Conservation (phyloP, 2,797 vertebrate genomes). For the Muscicapa comitata region DNA sequence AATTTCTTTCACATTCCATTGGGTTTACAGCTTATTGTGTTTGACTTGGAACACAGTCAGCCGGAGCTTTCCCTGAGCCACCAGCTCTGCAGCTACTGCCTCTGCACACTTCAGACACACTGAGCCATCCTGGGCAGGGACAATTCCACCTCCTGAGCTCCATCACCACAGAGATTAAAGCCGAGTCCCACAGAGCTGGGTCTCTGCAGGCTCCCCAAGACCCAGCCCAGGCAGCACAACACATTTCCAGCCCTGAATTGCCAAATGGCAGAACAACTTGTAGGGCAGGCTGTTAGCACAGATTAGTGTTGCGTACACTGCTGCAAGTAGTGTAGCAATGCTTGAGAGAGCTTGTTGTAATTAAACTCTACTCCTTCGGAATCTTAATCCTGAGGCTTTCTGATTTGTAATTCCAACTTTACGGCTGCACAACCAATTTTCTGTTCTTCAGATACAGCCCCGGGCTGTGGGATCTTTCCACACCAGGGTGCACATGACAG, state of each 20-base stretch:
- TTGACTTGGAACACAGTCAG: conserved; percentile 56
- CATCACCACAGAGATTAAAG: rapidly evolving
- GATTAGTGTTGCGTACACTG: background rate
- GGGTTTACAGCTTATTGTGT: conserved; percentile 47
- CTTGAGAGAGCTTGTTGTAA: background rate
- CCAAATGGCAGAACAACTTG: background rate
- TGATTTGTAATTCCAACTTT: background rate
- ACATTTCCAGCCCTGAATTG: rapidly evolving
- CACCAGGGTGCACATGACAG: background rate
- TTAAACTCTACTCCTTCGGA: background rate
- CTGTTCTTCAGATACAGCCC: background rate
- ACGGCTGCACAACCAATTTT: background rate
- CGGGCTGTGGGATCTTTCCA: background rate
- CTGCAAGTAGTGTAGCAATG: background rate
- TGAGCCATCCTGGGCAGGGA: background rate
- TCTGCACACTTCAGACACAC: background rate
- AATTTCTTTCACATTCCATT: conserved; percentile 61
- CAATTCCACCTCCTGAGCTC: background rate
- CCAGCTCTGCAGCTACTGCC: conserved; percentile 29
- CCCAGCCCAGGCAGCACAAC: background rate
- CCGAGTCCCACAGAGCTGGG: background rate
- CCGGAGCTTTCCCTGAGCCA: conserved; percentile 17
- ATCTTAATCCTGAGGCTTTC: background rate
- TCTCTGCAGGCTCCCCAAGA: background rate
- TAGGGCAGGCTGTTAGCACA: background rate